Base-by-base conservation (phyloP, 2,113 vertebrate genomes). In the Chionomys nivalis region DNA sequence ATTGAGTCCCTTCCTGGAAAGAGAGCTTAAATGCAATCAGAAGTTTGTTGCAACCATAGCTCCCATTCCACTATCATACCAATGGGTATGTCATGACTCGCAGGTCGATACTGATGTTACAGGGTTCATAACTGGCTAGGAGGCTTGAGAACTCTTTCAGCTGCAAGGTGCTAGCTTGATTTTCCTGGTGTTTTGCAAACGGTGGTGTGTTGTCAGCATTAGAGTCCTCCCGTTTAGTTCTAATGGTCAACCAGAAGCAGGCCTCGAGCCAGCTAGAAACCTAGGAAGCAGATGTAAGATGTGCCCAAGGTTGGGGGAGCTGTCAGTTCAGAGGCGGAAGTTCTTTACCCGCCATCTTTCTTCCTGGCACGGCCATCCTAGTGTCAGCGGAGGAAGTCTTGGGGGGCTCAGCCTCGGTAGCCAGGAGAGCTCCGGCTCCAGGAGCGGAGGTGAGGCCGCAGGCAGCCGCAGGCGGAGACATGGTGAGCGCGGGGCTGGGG, bases 381-480 rank as follows among this genome's bases (percentile, higher is more conserved):
- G 63, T 36, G 63, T 68, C 83, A 33, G 61, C 42, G 23, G 17
- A 49, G 28, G 61, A 85, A 65, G 42, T 24, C 83, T 47, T 33
- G n/a, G 63, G 63, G 42, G 83, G 2, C 17, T 87, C 31, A 47
- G 42, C 3, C 28, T 2, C 5, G 2, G 42, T 66, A 19, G 42
- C 63, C 0, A 0, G 28, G 31, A 36, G 31, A 68, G 42, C 28
- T 36, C 6, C 1, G 2, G 13, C 9, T 31, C 10, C 42, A 49
- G 39, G 61, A 44, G 9, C 82, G 0, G 81, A 21, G 23, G 14
- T 44, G 39, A 65, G n/a, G 82, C n/a, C 24, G 14, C 61, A 19
- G 42, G 82, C 44, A 63, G 39, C 19, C 11, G 28, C 16, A 19
- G 44, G 44, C 61, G 10, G 63, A 87, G 42, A 47, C 83, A 87